Percentiles rank a stretch among this genome's conserved stretches.
These are phyloP conservation scores for Euura lappo DNA, from an alignment of 1,140 invertebrate genomes.

Conservation along the genomic window DNA sequence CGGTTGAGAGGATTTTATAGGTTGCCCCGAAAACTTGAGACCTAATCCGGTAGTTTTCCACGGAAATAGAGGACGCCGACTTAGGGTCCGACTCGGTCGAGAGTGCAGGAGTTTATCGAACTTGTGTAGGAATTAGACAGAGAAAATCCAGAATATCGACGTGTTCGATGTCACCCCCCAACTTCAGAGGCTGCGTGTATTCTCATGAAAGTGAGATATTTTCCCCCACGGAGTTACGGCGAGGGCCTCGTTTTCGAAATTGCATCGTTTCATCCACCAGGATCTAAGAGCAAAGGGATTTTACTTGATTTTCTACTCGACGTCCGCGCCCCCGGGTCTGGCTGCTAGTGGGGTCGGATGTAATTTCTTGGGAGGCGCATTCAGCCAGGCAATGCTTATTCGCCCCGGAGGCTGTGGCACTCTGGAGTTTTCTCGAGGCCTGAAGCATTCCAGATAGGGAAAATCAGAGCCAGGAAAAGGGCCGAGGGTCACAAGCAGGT, in stretches of 20 bases:
- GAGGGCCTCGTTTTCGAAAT: neutral
- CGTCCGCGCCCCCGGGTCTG: neutral
- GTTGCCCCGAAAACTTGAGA: neutral
- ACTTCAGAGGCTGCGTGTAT: no score
- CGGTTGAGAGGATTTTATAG: neutral
- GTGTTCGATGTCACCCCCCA: no score
- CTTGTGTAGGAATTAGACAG: no score
- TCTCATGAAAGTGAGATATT: no score
- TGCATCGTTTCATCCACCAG: neutral
- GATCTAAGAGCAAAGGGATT: neutral
- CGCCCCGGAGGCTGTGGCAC: neutral
- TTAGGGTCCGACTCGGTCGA: no score
- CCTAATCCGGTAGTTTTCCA: no score
- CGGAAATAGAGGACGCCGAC: no score
- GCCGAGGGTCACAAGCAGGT: neutral
- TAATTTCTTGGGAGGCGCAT: conserved; percentile 6
- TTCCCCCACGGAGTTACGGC: neutral
- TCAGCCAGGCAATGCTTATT: neutral
- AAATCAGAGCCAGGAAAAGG: neutral
- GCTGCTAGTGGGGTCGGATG: neutral
- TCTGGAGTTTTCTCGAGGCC: neutral
- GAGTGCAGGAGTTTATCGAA: no score
- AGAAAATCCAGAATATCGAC: no score
- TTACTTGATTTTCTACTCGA: conserved; percentile 7
- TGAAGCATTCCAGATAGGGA: neutral